Evolutionary conservation across 2,797 vertebrate species (phyloP), one percentile per base, ranked within the genome.

Genomic region (Threskiornis aethiopicus): DNA sequence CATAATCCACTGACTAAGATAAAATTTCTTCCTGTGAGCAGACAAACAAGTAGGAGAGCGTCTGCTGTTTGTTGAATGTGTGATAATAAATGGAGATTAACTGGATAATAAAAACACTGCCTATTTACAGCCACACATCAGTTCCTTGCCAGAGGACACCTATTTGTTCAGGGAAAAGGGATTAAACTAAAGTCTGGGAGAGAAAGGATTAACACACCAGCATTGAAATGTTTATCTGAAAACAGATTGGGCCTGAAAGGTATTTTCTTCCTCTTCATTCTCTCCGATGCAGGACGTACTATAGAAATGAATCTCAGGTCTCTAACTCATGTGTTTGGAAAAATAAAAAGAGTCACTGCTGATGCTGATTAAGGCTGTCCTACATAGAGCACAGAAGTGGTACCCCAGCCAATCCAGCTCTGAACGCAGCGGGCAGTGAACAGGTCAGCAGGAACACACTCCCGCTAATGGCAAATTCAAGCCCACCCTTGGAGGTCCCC

Each of bases 1-100:
- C 92, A 79, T 97, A 98, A 98, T 97, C 97, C 97, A 98, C 98
- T 98, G 98, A 98, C 97, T 97, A 97, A 98, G 97, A 98, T 97
- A 96, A 97, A 98, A 97, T 97, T 97, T 97, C 98, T 98, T 99
- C 98, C 98, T 96, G 96, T 98, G 96, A 97, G 76, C 95, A 96
- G 97, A 97, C 97, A 96, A 95, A 97, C 92, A 94, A 95, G 93
- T 49, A 95, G 89, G 52, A 70, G 80, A 96, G 93, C 65, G 96
- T 97, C 96, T 95, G 94, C 97, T 78, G 94, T 85, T 97, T 97
- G 97, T 96, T 98, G 98, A 98, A 98, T 98, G 96, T 79, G 42
- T 91, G 97, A 98, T 98, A 99, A 98, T 98, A 98, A 98, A 89
- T 54, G 90, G 96, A 98, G 98, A 98, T 98, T 98, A 98, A 88